These are phyloP conservation scores for Lepilemur septentrionalis DNA, from an alignment of 2,797 vertebrate species.

Conservation along the genomic window DNA sequence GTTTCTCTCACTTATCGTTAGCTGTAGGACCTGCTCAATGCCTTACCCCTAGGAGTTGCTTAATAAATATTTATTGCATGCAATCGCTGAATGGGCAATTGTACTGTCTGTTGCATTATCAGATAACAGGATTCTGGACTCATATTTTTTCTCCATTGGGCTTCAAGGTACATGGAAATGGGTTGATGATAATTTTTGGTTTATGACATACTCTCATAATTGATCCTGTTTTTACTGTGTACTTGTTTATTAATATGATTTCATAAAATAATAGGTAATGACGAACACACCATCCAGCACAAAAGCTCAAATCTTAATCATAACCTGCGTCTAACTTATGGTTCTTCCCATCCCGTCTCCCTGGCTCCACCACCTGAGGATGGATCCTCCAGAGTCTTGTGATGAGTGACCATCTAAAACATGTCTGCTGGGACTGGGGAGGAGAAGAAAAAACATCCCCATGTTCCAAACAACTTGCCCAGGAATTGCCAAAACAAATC, in stretches of 20 bases:
- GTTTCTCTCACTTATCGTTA: not conserved
- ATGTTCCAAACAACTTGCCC: not conserved
- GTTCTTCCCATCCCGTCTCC: not conserved
- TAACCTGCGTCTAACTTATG: not conserved
- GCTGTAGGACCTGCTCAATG: not conserved
- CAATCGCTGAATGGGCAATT: not conserved
- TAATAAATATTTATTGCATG: not conserved
- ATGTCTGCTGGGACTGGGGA: not conserved
- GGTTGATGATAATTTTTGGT: not conserved
- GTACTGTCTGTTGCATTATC: not conserved
- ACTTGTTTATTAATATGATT: not conserved
- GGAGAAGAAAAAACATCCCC: not conserved
- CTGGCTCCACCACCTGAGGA: not conserved
- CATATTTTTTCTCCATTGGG: not conserved
- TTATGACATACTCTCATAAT: not conserved
- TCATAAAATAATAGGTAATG: not conserved
- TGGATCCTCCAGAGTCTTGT: not conserved
- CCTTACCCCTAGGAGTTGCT: not conserved
- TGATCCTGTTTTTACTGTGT: not conserved
- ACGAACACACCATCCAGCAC: not conserved
- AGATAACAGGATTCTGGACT: not conserved
- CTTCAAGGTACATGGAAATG: conserved; percentile 3
- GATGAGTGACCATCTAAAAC: not conserved
- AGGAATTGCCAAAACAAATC: conserved; percentile 3
- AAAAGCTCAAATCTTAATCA: not conserved